A percentile compares a stretch with the other conserved stretches of the same genome.
phyloP scores from a whole-genome alignment of 2,797 vertebrate species.

The Parauchenoglanis ngamensis region DNA sequence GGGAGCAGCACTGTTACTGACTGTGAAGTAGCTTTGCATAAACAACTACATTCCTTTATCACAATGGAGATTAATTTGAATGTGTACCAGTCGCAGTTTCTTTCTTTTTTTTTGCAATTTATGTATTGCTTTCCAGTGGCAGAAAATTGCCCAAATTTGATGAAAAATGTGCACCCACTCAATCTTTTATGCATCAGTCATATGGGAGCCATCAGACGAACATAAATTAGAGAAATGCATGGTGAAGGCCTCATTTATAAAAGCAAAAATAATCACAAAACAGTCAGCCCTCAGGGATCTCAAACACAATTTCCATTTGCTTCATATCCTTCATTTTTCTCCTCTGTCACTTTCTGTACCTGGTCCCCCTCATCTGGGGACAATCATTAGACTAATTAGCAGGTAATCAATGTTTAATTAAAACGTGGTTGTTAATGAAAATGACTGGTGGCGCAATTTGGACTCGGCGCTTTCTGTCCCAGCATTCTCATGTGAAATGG shows the following conservation, averaged over 20 bases:
- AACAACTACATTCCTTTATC: constrained; percentile 61
- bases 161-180: constrained; percentile 69
- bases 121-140: constrained; percentile 69
- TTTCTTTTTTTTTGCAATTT: constrained; percentile 59
- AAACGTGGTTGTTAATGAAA: constrained; percentile 85
- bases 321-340: constrained; percentile 75
- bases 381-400: constrained; percentile 89
- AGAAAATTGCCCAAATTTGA: constrained; percentile 76
- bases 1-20: constrained; percentile 44
- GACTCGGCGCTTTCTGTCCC: constrained; percentile 60
- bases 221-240: constrained; percentile 79
- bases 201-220: constrained; percentile 73
- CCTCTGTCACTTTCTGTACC: constrained; percentile 75
- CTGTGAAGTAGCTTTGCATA: constrained; percentile 54
- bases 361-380: constrained; percentile 79
- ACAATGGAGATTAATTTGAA: constrained; percentile 63
- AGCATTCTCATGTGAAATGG: constrained; percentile 53
- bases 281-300: constrained; percentile 70
- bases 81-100: constrained; percentile 58
- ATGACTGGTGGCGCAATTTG: constrained; percentile 72
- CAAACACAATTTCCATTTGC: constrained; percentile 70
- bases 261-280: constrained; percentile 71
- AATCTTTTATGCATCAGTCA: constrained; percentile 72
- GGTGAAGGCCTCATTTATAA: constrained; percentile 78
- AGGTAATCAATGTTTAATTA: constrained; percentile 92